phyloP scores from a whole-genome alignment of 2,888 invertebrate species.

The Apodemia duryi region DNA sequence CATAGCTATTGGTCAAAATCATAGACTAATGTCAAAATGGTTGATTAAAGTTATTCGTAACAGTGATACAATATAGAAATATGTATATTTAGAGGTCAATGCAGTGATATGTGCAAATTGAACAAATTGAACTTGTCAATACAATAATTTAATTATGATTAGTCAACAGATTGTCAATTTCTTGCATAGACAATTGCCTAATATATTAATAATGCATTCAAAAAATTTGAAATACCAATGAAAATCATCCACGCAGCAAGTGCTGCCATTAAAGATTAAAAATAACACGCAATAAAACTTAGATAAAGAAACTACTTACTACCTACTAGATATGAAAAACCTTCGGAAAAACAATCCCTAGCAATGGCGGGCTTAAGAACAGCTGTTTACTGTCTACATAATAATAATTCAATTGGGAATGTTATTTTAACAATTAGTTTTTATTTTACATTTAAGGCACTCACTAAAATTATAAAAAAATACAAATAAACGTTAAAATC shows the following conservation, averaged over 20 bases:
- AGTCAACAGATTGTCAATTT: not conserved
- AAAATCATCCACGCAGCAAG: conserved; percentile 1
- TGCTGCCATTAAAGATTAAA: conserved; percentile 4
- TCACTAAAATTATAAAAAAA: too few relatives aligned
- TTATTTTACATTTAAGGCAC: too few relatives aligned
- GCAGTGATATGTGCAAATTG: not conserved
- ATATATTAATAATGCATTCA: not conserved
- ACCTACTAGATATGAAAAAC: too few relatives aligned
- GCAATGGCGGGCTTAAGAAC: too few relatives aligned
- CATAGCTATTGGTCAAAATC: not conserved
- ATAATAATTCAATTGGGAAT: too few relatives aligned
- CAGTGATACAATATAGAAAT: too few relatives aligned
- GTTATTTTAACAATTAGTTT: too few relatives aligned
- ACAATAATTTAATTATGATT: not conserved
- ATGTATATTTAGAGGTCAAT: too few relatives aligned
- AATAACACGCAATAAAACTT: not conserved
- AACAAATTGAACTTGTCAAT: not conserved
- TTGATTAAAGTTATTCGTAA: not conserved
- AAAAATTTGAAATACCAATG: not conserved
- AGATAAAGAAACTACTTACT: too few relatives aligned
- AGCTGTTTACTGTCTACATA: too few relatives aligned
- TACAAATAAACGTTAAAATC: too few relatives aligned
- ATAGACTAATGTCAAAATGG: not conserved
- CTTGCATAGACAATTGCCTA: not conserved
- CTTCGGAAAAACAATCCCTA: too few relatives aligned